Base-by-base conservation (phyloP, 2,113 vertebrate genomes). In the Saimiri boliviensis region DNA sequence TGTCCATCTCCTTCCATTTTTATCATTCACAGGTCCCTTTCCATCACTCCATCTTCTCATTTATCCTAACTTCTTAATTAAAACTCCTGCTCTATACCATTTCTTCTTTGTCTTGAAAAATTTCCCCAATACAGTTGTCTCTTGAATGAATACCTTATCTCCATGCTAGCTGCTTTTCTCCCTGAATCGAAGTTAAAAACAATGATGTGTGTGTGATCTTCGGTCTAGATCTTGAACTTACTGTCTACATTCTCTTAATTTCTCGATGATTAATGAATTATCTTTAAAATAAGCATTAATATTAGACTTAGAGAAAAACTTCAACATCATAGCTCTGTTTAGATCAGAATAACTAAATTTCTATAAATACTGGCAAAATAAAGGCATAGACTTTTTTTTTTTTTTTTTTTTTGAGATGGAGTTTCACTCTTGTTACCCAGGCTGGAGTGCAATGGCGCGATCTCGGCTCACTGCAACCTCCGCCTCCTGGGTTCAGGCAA, bases 191-290 rank as follows among this genome's bases (percentile, higher is more conserved):
- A 95, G 83, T 85, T 83, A 49, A 93, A 91, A 83, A 40, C 20
- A 63, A 52, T 81, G 47, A 74, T 89, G 96, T 76, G 58, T 90
- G 49, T 89, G 19, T 94, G 79, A 89, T 84, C 94, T 97, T 76
- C 89, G 35, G n/a, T 60, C 27, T 77, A 79, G 32, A 88, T 87
- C 96, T 89, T 79, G 73, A 68, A 73, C 82, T 25, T 85, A 80
- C 66, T 86, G 40, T 66, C 83, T 30, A 17, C 19, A 47, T 60
- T 40, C 71, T 45, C 63, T 88, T 56, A 76, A 95, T 70, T 86
- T 91, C 73, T 58, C 13, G 45, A 54, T 54, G 80, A 49, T 37
- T 35, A 58, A 16, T 92, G 68, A 42, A 80, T 88, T 58, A 77
- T 52, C 70, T 90, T 90, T 74, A 95, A 32, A 82, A 58, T 82